A percentile compares a stretch with the other conserved stretches of the same genome.
These are phyloP conservation scores for Helleia helle DNA, from an alignment of 2,888 invertebrate genomes.

Conservation along the genomic window DNA sequence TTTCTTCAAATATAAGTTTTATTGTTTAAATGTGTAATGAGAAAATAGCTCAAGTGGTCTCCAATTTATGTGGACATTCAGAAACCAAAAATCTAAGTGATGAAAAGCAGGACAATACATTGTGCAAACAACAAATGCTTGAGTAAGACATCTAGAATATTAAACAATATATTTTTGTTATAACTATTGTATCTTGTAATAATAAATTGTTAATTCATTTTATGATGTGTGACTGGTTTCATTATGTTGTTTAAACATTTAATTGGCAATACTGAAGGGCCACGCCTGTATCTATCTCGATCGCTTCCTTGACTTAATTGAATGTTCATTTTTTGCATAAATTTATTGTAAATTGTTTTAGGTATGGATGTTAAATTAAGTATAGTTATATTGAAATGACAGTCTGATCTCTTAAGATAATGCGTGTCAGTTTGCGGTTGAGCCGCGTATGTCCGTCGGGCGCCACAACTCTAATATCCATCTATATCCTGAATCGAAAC, in stretches of 20 bases:
- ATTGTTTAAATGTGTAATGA: too few relatives aligned
- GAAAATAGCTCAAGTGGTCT: conserved; percentile 24
- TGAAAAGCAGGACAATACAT: conserved; percentile 36
- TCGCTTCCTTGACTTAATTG: conserved; percentile 27
- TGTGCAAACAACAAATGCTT: conserved; percentile 31
- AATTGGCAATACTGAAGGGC: conserved; percentile 19
- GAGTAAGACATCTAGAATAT: conserved; percentile 31
- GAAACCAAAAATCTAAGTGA: conserved; percentile 54
- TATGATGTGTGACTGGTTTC: conserved; percentile 52
- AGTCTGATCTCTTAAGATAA: conserved; percentile 71
- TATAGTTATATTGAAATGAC: conserved; percentile 65
- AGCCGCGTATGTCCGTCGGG: conserved; percentile 32
- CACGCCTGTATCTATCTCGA: conserved; percentile 27
- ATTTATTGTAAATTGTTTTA: conserved; percentile 66
- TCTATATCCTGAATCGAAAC: conserved; percentile 15
- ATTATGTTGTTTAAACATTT: conserved; percentile 47
- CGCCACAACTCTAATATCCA: conserved; percentile 20
- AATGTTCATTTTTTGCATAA: conserved; percentile 35
- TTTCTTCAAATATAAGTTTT: too few relatives aligned
- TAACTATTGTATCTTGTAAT: conserved; percentile 47
- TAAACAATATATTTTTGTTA: conserved; percentile 65
- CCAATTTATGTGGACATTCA: conserved; percentile 50
- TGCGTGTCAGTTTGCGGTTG: conserved; percentile 35
- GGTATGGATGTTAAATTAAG: conserved; percentile 60
- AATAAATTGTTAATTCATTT: conserved; percentile 59